Base-by-base conservation (phyloP, 2,888 invertebrate genomes). In the Hirtodrosophila histrioides region DNA sequence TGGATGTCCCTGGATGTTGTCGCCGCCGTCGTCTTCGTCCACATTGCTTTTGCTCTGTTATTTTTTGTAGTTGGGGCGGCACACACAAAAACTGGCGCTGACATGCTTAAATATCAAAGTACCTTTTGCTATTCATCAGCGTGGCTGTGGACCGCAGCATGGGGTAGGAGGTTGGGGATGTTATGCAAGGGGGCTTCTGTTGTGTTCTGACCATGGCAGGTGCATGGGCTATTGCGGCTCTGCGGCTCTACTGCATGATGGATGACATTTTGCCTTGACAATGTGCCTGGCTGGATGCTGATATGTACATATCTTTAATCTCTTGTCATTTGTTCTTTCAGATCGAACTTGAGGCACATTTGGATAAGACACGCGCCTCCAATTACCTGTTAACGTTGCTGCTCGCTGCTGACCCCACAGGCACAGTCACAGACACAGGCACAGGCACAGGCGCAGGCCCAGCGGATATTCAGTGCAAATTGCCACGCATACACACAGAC, bases 21-120 rank as follows among this genome's bases (percentile, higher is more conserved):
- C 35, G 53, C 29, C 43, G 44, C 9, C 39, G 40, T 8, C 58
- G 27, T 49, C 40, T 45, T 61, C 33, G 49, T 29, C 43, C 31
- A 31, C 7, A 7, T 31, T 31, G 7, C 3, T 44, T 33, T 24
- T 44, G 39, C 44, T 35, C 45, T 54, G 37, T 49, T 36, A 24
- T 40, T 23, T 7, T 35, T 50, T 56, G 54, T 40, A 40, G 55
- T 23, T 39, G 60, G 29, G 48, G 29, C 35, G 27, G 51, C 40
- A 44, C 40, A 61, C 35, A 43, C 41, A 56, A 76, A 55, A 57
- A 55, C 49, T 57, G 50, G 53, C 70, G 66, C 71, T 87, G 86
- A 82, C 88, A 82, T 78, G 73, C 86, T 78, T 87, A 78, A 83
- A 83, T 87, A 83, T 85, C 82, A 87, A 86, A 87, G 83, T 82